Evolutionary conservation across 2,113 vertebrate species (phyloP), one percentile per base, ranked within the genome.

Genomic region (Pavo muticus): DNA sequence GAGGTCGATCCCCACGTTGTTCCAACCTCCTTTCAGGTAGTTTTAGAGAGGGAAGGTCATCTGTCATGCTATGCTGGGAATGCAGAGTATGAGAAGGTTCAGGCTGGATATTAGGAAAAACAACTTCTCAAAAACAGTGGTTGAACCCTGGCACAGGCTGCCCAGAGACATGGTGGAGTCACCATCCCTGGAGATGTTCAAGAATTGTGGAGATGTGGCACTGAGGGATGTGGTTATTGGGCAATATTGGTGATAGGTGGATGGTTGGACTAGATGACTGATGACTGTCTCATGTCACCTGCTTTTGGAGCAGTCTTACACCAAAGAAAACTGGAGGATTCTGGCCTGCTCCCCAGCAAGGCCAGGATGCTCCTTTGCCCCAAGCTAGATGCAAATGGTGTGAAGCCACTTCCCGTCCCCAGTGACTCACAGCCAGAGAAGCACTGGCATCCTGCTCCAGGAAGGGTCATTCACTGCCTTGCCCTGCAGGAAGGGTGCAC

Each of bases 361-460:
- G 40, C 48, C 52, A 72, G 88, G 87, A 75, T 78, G 69, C 57
- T 88, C 32, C 14, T 35, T 35, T 83, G 87, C 82, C 75, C 82
- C 71, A 35, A 54, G 57, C 69, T 57, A 78, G 72, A 61, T 90
- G 83, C 30, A 91, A 90, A 93, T 86, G 76, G 47, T 35, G 44
- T 52, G 60, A 60, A 87, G 44, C 85, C 76, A 84, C 44, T 90
- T 96, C 94, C 93, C 8, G 1, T 30, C 39, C 29, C 14, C 2
- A 1, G 82, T 96, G 95, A 95, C 69, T 97, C 96, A 94, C 0
- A 27, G 20, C 57, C 72, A 71, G 93, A 52, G 87, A 94, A 95
- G 95, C 50, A 0, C 47, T 20, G 83, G 85, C 72, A 95, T 95
- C 90, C 65, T 90, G 85, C 64, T 84, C 52, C 27, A 30, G 75